phyloP scores from a whole-genome alignment of 1,140 invertebrate species.

The Ctenoplectra terminalis region DNA sequence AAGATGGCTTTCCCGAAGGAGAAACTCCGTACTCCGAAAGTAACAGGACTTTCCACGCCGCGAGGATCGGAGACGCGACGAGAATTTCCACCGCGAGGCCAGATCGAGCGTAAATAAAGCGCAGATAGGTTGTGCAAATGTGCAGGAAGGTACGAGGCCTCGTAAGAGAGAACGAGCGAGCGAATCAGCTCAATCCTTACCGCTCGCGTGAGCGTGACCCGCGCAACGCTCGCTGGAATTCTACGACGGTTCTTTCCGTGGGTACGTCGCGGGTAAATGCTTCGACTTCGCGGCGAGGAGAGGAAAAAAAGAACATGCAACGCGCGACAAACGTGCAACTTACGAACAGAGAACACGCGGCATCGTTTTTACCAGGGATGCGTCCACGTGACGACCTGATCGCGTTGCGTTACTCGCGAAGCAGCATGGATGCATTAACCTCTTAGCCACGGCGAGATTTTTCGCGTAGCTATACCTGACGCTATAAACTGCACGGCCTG shows the following conservation, averaged over 20 bases:
- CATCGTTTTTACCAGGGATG: neutral
- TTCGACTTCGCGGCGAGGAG: too few species aligned
- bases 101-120: conserved; percentile 18
- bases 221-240: conserved; percentile 57
- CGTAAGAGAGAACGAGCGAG: neutral
- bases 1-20: too few species aligned
- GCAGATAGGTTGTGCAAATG: conserved; percentile 15
- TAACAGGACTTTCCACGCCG: too few species aligned
- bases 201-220: conserved; percentile 63
- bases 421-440: neutral
- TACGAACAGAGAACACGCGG: too few species aligned
- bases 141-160: neutral
- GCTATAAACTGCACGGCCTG: too few species aligned
- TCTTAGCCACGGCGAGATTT: too few species aligned
- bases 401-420: neutral
- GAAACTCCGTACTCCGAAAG: too few species aligned
- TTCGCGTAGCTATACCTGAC: neutral
- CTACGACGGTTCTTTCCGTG: conserved; percentile 32
- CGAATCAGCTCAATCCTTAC: conserved; percentile 50
- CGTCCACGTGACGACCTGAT: neutral
- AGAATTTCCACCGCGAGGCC: too few species aligned
- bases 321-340: neutral
- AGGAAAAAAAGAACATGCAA: neutral
- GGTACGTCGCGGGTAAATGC: conserved; percentile 15
- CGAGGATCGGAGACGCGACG: too few species aligned